A percentile compares a stretch with the other conserved stretches of the same genome.
phyloP scores from a whole-genome alignment of 2,797 vertebrate species.

The Intellagama lesueurii region DNA sequence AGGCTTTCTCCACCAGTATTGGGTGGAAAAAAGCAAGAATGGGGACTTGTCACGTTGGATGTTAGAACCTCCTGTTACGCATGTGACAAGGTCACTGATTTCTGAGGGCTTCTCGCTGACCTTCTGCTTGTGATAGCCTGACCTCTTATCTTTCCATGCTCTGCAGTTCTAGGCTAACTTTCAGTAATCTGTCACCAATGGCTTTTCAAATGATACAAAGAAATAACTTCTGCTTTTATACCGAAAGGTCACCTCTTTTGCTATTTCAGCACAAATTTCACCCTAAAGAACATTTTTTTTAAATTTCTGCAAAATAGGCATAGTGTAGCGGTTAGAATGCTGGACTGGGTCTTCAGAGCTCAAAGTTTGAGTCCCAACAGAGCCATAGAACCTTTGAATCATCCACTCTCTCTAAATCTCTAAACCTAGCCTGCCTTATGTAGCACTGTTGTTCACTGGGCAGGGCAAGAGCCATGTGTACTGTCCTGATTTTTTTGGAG shows the following conservation, averaged over 20 bases:
- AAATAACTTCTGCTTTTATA: neutral
- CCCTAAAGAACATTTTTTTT: neutral
- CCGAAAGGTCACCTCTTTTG: neutral
- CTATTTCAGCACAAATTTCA: neutral
- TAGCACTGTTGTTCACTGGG: neutral
- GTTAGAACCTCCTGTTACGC: neutral
- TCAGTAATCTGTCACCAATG: neutral
- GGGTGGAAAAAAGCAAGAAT: neutral
- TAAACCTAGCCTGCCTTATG: neutral
- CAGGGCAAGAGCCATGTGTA: neutral
- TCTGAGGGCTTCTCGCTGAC: neutral
- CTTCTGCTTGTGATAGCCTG: neutral
- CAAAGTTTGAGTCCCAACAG: neutral
- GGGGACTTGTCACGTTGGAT: neutral
- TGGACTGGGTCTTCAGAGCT: neutral
- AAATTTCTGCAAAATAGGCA: no score
- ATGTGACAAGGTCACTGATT: conserved; percentile 8
- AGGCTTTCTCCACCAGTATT: no score
- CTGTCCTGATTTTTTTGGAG: no score
- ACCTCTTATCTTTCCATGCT: neutral
- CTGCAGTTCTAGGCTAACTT: neutral
- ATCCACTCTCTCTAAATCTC: no score
- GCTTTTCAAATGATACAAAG: neutral
- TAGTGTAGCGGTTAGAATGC: neutral
- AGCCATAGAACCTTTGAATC: neutral